A percentile compares a stretch with the other conserved stretches of the same genome.
phyloP scores from a whole-genome alignment of 2,113 vertebrate species.

The Phodopus roborovskii region DNA sequence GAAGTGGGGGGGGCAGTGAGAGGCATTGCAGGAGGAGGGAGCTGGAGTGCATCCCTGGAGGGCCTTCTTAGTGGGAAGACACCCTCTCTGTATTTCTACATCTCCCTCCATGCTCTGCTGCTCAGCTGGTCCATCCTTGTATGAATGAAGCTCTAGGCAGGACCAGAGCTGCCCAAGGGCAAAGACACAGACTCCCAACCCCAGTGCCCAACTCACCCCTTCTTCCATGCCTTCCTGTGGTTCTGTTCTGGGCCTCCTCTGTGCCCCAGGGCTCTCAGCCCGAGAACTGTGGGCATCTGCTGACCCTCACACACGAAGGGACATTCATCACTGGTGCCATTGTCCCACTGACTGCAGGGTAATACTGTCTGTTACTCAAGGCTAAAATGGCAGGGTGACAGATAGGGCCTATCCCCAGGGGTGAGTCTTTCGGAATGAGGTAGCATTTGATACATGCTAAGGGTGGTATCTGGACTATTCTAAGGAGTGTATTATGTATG shows the following conservation, averaged over 20 bases:
- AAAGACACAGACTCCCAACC: not conserved
- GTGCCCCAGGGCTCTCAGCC: not conserved
- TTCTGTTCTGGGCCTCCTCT: not conserved
- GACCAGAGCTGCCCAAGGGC: not conserved
- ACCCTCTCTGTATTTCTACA: not conserved
- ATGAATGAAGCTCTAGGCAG: not conserved
- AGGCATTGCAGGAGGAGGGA: not conserved
- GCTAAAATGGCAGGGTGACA: not conserved
- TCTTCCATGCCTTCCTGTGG: not conserved
- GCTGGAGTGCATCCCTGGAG: not conserved
- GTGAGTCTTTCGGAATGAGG: not conserved
- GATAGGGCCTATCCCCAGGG: not conserved
- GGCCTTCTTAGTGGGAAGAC: not conserved
- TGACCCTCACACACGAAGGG: not conserved
- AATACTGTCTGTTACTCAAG: not conserved
- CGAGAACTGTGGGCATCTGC: not conserved
- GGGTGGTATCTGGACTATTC: not conserved
- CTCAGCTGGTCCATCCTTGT: not conserved
- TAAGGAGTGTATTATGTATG: not conserved
- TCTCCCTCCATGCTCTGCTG: not conserved
- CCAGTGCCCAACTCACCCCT: not conserved
- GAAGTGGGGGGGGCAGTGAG: no score
- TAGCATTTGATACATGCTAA: not conserved
- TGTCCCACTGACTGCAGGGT: not conserved
- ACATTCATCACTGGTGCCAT: no score